A percentile compares a stretch with the other conserved stretches of the same genome.
Conservation (phyloP, 2,888 invertebrate species). For the Drosophila nr. perissopoda region DNA sequence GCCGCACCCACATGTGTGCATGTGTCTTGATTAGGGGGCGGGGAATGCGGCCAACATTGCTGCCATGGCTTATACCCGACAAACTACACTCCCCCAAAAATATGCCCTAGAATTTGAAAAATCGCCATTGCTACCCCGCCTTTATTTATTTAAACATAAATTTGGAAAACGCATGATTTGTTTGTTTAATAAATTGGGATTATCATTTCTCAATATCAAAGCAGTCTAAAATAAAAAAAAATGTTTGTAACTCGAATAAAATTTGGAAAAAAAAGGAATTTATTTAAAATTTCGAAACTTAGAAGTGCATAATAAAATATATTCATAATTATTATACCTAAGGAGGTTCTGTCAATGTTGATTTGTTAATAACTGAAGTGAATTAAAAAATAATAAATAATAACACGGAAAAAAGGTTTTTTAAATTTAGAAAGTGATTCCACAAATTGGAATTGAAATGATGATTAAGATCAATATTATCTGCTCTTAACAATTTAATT, state of each 20-base stretch:
- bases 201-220: neutral
- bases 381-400: neutral
- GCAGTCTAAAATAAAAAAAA: neutral
- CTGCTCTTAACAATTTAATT: neutral
- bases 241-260: rapidly evolving
- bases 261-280: neutral
- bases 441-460: neutral
- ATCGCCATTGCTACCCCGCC: neutral
- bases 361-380: neutral
- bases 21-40: constrained; percentile 2
- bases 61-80: constrained; percentile 39
- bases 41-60: constrained; percentile 40
- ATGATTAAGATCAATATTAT: neutral
- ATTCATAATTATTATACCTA: neutral
- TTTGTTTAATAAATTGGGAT: neutral
- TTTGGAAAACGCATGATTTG: neutral
- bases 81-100: neutral
- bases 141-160: neutral
- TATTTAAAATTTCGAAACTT: neutral
- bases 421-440: neutral
- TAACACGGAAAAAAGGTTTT: neutral
- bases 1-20: constrained; percentile 72
- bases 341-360: neutral
- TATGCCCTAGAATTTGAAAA: neutral
- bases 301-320: neutral